These are phyloP conservation scores for Drosophila mettleri DNA, from an alignment of 2,888 invertebrate species.

Conservation along the genomic window DNA sequence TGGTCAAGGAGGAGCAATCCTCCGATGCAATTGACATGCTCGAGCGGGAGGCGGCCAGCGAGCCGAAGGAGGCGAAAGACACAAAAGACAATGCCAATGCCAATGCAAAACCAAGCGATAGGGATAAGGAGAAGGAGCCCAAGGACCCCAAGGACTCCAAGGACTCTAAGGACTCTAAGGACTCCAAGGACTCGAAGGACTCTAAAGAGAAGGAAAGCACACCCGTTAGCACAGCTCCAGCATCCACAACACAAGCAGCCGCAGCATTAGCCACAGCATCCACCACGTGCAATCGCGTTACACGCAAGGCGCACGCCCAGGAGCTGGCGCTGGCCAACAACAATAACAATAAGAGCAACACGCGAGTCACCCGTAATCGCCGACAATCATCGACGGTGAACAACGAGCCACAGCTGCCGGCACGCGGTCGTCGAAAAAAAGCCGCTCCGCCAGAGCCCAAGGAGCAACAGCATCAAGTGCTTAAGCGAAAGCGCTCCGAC, in stretches of 20 bases:
- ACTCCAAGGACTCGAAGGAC: conserved; percentile 48
- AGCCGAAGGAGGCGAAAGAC: conserved; percentile 49
- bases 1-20: conserved; percentile 50
- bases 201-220: conserved; percentile 28
- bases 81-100: conserved; percentile 46
- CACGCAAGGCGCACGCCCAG: conserved; percentile 82
- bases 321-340: conserved; percentile 67
- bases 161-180: conserved; percentile 28
- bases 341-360: conserved; percentile 56
- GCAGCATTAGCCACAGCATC: conserved; percentile 32
- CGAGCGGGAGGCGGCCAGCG: conserved; percentile 23
- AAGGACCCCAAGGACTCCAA: conserved; percentile 50
- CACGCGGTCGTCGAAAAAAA: conserved; percentile 64
- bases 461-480: conserved; percentile 26
- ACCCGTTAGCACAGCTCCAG: conserved; percentile 13
- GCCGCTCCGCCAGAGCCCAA: conserved; percentile 30
- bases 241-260: conserved; percentile 25
- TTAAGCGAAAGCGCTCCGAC: conserved; percentile 79
- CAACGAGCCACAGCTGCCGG: conserved; percentile 55
- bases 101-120: conserved; percentile 15
- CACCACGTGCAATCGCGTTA: conserved; percentile 74
- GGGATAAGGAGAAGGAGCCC: conserved; percentile 24
- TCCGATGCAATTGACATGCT: conserved; percentile 46
- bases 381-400: conserved; percentile 59
- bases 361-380: conserved; percentile 82